Conservation (phyloP, 2,113 vertebrate genomes). For the Heterochromis multidens region DNA sequence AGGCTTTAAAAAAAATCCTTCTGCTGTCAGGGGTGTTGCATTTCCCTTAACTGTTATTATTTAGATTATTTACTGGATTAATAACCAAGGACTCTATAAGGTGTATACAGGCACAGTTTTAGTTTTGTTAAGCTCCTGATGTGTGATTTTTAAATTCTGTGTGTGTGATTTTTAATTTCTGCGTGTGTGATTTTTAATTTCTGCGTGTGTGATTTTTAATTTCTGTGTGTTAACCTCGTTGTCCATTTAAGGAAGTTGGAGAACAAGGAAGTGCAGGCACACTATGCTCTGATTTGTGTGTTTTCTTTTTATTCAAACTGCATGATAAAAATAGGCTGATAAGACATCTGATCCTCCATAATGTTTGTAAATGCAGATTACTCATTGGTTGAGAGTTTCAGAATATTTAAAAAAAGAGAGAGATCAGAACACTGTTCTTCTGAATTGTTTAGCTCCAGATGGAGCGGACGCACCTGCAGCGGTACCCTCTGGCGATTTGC, state of each 20-base stretch:
- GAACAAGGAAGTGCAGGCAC: not conserved
- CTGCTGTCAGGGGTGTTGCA: not conserved
- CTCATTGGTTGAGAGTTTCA: not conserved
- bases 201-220: not conserved
- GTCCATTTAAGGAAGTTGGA: not conserved
- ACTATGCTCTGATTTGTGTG: not conserved
- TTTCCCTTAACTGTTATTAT: not conserved
- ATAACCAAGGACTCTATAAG: not conserved
- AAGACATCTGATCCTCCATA: not conserved
- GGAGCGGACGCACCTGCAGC: not conserved
- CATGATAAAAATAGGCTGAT: not conserved
- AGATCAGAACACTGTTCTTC: not conserved
- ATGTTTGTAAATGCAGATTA: not conserved
- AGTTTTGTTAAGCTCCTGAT: not conserved
- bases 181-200: not conserved
- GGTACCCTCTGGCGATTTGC: not conserved
- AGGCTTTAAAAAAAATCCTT: not conserved
- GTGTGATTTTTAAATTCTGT: not conserved
- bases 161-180: not conserved
- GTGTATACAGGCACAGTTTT: not conserved
- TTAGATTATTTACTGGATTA: not conserved
- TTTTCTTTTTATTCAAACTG: not conserved
- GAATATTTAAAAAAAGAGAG: no score
- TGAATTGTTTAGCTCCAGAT: conserved; percentile 3
- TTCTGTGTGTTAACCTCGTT: not conserved